phyloP scores from a whole-genome alignment of 2,113 vertebrate species.

The Potamarius usumacintae region DNA sequence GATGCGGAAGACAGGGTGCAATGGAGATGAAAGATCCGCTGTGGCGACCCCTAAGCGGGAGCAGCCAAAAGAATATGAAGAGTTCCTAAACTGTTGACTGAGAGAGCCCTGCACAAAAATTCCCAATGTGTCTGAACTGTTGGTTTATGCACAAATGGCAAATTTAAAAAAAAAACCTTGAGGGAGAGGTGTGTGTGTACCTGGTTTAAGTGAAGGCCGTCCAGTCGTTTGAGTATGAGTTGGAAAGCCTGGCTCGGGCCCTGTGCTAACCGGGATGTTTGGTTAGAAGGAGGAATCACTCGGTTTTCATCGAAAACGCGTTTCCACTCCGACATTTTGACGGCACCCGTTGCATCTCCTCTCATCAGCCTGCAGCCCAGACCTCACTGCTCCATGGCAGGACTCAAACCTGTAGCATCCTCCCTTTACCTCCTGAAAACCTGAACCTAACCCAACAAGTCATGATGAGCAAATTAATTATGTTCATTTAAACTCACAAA shows the following conservation, averaged over 20 bases:
- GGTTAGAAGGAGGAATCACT: conserved; percentile 72
- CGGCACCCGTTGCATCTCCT: neutral
- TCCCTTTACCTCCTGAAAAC: neutral
- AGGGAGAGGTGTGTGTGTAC: conserved; percentile 59
- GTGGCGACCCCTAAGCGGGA: too few species aligned
- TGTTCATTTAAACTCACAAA: neutral
- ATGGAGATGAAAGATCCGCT: too few species aligned
- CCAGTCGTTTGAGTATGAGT: conserved; percentile 72
- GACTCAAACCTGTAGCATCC: neutral
- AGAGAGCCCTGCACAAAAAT: too few species aligned
- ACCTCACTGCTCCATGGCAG: neutral
- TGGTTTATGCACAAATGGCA: too few species aligned
- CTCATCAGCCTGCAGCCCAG: neutral
- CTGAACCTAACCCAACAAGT: neutral
- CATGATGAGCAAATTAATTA: neutral
- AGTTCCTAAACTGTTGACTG: too few species aligned
- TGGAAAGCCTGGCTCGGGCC: conserved; percentile 72
- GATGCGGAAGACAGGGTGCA: too few species aligned
- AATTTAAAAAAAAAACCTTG: too few species aligned
- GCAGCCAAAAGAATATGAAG: too few species aligned
- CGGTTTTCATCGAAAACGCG: conserved; percentile 65
- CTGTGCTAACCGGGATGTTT: conserved; percentile 64
- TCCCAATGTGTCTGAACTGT: too few species aligned
- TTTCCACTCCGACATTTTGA: conserved; percentile 72
- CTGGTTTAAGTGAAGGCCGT: conserved; percentile 73